Conservation (phyloP, 2,797 vertebrate genomes). For the Rhinophrynus dorsalis region DNA sequence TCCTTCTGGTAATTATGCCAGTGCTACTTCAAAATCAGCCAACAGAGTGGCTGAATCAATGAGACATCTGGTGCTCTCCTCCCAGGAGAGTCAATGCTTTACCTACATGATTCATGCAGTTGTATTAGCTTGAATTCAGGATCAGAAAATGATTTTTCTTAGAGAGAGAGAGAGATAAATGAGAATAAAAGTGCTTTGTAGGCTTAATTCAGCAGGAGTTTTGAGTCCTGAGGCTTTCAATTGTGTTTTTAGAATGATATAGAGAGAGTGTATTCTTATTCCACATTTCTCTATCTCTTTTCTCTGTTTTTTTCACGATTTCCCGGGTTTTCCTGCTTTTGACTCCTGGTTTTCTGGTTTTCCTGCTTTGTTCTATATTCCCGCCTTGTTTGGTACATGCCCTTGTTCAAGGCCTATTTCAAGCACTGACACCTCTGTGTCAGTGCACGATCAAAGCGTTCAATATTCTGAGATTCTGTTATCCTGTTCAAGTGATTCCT, state of each 20-base stretch:
- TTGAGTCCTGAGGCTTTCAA: slow-evolving; percentile 55
- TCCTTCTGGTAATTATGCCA: slow-evolving; percentile 66
- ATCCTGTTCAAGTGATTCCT: too few species aligned
- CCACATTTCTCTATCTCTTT: neutral
- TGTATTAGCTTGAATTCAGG: slow-evolving; percentile 60
- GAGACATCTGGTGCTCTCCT: slow-evolving; percentile 69
- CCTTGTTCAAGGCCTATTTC: too few species aligned
- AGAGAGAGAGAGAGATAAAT: slow-evolving; percentile 61
- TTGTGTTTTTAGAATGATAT: slow-evolving; percentile 53
- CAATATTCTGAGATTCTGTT: too few species aligned
- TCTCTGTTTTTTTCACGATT: too few species aligned
- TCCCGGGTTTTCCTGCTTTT: too few species aligned
- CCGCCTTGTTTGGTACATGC: too few species aligned
- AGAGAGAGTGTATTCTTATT: slow-evolving; percentile 9
- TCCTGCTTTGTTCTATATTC: too few species aligned
- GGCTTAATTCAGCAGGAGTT: slow-evolving; percentile 67
- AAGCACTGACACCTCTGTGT: too few species aligned
- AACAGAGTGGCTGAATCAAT: slow-evolving; percentile 66
- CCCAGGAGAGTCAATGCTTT: slow-evolving; percentile 62
- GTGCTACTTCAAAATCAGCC: slow-evolving; percentile 61
- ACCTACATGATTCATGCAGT: slow-evolving; percentile 71
- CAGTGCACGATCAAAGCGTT: too few species aligned
- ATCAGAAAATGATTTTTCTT: slow-evolving; percentile 69
- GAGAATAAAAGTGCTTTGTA: slow-evolving; percentile 74
- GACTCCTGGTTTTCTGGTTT: too few species aligned